Conservation (phyloP, 2,888 invertebrate species). For the Callyntrura guangdongensis region DNA sequence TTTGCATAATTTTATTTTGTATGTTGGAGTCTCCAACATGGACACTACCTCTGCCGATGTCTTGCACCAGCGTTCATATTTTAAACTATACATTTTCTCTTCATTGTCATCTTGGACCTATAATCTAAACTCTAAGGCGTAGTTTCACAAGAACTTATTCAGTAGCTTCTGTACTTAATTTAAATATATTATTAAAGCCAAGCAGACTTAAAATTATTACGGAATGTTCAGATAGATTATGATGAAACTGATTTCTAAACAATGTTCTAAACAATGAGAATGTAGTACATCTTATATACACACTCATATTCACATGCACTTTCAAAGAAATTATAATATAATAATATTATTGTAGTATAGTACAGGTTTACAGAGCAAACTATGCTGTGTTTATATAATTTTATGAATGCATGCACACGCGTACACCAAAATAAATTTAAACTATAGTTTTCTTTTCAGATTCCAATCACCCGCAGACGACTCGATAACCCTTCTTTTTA, state of each 20-base stretch:
- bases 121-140: conserved; percentile 13
- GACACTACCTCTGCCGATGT: conserved; percentile 47
- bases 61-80: conserved; percentile 50
- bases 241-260: conserved; percentile 37
- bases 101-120: conserved; percentile 46
- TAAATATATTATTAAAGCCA: conserved; percentile 68
- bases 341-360: background rate
- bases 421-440: conserved; percentile 44
- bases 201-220: conserved; percentile 73
- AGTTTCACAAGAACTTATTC: conserved; percentile 34
- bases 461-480: background rate
- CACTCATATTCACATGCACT: conserved; percentile 33
- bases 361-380: background rate
- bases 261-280: conserved; percentile 10
- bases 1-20: conserved; percentile 22
- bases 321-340: background rate
- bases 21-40: conserved; percentile 8
- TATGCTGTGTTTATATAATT: conserved; percentile 10
- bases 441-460: conserved; percentile 13
- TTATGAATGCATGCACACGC: background rate
- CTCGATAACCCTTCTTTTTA: conserved; percentile 1
- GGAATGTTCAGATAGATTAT: conserved; percentile 69
- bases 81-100: conserved; percentile 42
- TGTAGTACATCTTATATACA: conserved; percentile 29
- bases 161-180: conserved; percentile 25